A percentile compares a stretch with the other conserved stretches of the same genome.
Conservation (phyloP, 2,888 invertebrate genomes). For the Zygothrica quintamaculata region DNA sequence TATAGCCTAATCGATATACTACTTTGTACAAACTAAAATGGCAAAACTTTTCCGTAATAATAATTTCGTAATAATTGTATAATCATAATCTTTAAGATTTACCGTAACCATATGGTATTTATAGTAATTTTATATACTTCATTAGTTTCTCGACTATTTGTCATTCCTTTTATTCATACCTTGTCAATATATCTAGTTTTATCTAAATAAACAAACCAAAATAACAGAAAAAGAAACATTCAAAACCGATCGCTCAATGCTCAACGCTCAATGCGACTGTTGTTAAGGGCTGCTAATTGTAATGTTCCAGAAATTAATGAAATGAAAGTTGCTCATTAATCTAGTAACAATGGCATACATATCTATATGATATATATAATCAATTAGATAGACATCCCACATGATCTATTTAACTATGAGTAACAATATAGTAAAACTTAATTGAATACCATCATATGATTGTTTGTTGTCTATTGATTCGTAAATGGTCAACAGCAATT, state of each 20-base stretch:
- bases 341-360: slow-evolving; percentile 22
- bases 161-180: too few relatives aligned
- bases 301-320: slow-evolving; percentile 20
- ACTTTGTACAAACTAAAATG: too few relatives aligned
- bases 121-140: too few relatives aligned
- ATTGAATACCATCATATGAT: not conserved
- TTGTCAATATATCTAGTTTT: not conserved
- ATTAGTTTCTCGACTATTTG: too few relatives aligned
- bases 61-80: too few relatives aligned
- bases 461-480: too few relatives aligned
- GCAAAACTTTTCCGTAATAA: too few relatives aligned
- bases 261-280: slow-evolving; percentile 3
- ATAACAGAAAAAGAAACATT: slow-evolving; percentile 23
- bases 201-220: slow-evolving; percentile 17
- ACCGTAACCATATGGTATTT: too few relatives aligned
- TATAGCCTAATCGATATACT: not conserved
- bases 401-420: too few relatives aligned
- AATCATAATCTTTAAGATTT: too few relatives aligned
- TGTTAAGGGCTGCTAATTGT: slow-evolving; percentile 14
- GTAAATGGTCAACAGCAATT: too few relatives aligned
- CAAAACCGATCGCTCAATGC: slow-evolving; percentile 40
- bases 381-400: slow-evolving; percentile 25
- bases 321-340: slow-evolving; percentile 30
- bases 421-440: too few relatives aligned
- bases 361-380: slow-evolving; percentile 15